Evolutionary conservation across 2,113 vertebrate genomes (phyloP), one percentile per base, ranked within the genome.

Genomic region (Dicentrarchus labrax): DNA sequence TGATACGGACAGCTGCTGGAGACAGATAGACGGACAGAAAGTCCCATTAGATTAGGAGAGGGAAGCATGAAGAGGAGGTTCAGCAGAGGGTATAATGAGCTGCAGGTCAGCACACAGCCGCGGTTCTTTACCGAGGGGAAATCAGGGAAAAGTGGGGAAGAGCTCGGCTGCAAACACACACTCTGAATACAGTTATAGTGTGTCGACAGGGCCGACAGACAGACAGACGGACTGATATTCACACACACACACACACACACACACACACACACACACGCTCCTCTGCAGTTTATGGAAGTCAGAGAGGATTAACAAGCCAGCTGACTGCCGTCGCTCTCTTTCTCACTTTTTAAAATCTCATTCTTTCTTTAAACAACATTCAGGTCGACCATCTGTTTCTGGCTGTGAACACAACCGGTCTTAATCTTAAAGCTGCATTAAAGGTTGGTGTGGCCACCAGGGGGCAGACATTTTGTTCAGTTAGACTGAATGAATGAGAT

Each of bases 61-160:
- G n/a, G 59, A 75, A 39, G 77, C 81, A 70, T 75, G 81, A 79
- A 85, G 84, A 83, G 73, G 78, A 86, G 83, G 64, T 76, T 80
- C 75, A 82, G 83, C 85, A 66, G 83, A 87, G 78, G 88, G 68
- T 61, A 78, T 84, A 88, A 92, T 86, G 66, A 86, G 85, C 80
- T 89, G 78, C 85, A 80, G 87, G 85, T 89, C 79, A 89, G 73
- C 78, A 47, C 66, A 61, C 81, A 76, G 72, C 57, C 78, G 54
- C 76, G 30, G 39, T 19, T 21, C 73, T 85, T 78, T 54, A 87
- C 77, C 64, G 4, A 39, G 21, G 74, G 85, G 77, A 89, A 89
- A 86, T 87, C 83, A 86, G 62, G 67, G 75, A 73, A 39, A 83
- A 51, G 48, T 64, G 53, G 78, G 85, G 72, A 84, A 43, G 71